Base-by-base conservation (phyloP, 1,140 invertebrate genomes). In the Hylyphantes graminicola region DNA sequence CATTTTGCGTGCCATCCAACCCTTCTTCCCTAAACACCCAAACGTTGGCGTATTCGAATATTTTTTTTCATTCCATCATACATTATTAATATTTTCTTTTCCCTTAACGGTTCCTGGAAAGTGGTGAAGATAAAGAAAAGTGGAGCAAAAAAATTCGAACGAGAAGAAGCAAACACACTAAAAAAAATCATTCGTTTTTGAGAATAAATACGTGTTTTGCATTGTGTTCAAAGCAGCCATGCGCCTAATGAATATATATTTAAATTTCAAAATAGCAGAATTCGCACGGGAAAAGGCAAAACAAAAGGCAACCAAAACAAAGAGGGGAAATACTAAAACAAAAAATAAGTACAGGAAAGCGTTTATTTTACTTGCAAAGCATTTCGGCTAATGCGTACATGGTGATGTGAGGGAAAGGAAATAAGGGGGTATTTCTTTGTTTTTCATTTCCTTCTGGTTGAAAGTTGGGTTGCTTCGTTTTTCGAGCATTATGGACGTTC, bases 281-380 rank as follows among this genome's bases (percentile, higher is more conserved):
- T 35, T 50, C 15, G 77, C 77, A 80, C 75, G 75, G 75, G 63
- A 78, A 78, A 65, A 78, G 63, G 61, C 61, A 78, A 78, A 54
- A 65, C 48, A 11, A 21, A 54, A 50, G 19, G 35, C 15, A 13
- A n/a, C n/a, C 17, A 57, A 80, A n/a, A n/a, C n/a, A 65, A 78
- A 78, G 67, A 61, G 17, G 53, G 64, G 53, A n/a, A 61, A 78
- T 63, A 63, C 15, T 59, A 76, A 76, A 63, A 76, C n/a, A 63
- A 76, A 76, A 65, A 70, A 70, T 15, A 10, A 53, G 17, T 35
- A 35, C 35, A 35, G 48, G 35, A 17, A 67, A 78, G 61, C 51
- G 64, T 53, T n/a, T 53, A 80, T 80, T 80, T 80, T 80, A 80
- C 77, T 80, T 80, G 77, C 77, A 80, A 80, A 80, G 70, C 65